Evolutionary conservation across 2,888 invertebrate species (phyloP).

Genomic region (Hipparchia sbordonii): DNA sequence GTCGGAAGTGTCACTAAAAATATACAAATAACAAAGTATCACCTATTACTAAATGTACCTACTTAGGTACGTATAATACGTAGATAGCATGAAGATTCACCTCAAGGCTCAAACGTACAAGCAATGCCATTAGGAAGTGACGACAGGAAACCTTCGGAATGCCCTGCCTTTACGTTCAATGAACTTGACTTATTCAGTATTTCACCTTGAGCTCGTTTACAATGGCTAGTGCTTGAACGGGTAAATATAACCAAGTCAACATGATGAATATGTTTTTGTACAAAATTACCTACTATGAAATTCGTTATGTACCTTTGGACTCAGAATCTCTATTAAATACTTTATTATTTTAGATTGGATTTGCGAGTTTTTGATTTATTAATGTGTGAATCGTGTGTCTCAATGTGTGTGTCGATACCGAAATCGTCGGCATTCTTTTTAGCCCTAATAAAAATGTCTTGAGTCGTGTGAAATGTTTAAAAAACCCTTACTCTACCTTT

Average conservation of each 20-base stretch:
- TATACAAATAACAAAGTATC: too few relatives aligned
- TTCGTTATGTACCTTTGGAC: too few relatives aligned
- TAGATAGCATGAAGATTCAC: conserved; percentile 1
- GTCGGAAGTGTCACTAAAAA: too few relatives aligned
- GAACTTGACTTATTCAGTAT: conserved; percentile 39
- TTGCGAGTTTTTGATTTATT: not conserved
- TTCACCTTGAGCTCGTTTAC: conserved; percentile 37
- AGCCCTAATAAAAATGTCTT: not conserved
- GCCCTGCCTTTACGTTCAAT: conserved; percentile 54
- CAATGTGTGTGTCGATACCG: not conserved
- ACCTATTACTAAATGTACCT: not conserved
- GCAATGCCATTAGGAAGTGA: conserved; percentile 75
- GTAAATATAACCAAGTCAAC: conserved; percentile 22
- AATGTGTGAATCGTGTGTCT: not conserved
- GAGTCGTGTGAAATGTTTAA: too few relatives aligned
- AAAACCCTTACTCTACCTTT: too few relatives aligned
- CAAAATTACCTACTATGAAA: too few relatives aligned
- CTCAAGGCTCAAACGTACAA: conserved; percentile 9
- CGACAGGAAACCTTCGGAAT: conserved; percentile 75
- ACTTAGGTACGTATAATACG: not conserved
- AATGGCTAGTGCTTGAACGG: conserved; percentile 29
- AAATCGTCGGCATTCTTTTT: not conserved
- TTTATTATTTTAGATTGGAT: not conserved
- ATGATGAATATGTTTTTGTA: conserved; percentile 17
- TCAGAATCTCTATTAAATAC: too few relatives aligned